phyloP scores from a whole-genome alignment of 2,888 invertebrate species.

The Capitulum mitella region DNA sequence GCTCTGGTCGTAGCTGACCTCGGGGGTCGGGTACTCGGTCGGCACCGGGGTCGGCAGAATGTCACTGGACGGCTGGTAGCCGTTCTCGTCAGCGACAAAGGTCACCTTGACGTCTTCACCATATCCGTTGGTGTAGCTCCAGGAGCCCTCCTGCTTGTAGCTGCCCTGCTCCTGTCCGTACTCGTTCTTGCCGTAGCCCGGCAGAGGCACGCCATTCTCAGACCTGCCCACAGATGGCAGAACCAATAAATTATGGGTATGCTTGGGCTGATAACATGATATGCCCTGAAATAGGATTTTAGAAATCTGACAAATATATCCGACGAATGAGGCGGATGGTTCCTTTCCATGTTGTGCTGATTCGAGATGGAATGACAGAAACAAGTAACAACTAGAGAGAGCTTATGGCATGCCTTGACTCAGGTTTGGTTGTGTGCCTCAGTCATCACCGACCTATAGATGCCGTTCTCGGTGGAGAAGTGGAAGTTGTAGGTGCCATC shows the following conservation, averaged over 20 bases:
- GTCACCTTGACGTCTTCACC: background rate
- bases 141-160: background rate
- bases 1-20: background rate
- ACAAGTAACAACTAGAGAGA: too few relatives aligned
- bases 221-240: background rate
- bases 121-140: background rate
- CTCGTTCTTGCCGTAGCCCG: background rate
- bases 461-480: slow-evolving; percentile 15
- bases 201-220: background rate
- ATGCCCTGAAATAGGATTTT: too few relatives aligned
- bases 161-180: background rate
- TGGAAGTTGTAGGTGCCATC: slow-evolving; percentile 13
- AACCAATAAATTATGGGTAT: too few relatives aligned
- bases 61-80: background rate
- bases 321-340: too few relatives aligned
- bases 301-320: too few relatives aligned
- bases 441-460: slow-evolving; percentile 5
- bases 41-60: background rate
- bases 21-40: background rate
- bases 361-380: too few relatives aligned
- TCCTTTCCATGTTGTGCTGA: too few relatives aligned
- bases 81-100: background rate
- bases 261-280: too few relatives aligned
- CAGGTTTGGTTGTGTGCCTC: too few relatives aligned
- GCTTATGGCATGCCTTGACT: background rate